Evolutionary conservation across 2,113 vertebrate species (phyloP), one percentile per base, ranked within the genome.

Genomic region (Lepus europaeus): DNA sequence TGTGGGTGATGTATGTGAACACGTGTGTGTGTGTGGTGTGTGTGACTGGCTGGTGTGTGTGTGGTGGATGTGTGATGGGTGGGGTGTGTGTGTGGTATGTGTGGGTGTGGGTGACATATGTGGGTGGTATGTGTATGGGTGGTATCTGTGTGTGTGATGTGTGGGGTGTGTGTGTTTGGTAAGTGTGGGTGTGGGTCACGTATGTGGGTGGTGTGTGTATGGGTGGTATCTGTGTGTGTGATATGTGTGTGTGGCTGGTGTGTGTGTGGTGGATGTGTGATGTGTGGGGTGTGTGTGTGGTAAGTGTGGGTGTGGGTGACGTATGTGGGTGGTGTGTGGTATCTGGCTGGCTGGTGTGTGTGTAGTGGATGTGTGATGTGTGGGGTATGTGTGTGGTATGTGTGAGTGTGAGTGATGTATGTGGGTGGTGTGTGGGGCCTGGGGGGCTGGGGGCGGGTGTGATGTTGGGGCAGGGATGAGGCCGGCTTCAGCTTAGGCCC

Each of bases 341-440:
- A 5, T 73, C 27, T 70, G 17, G 0, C 6, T 45, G 17, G 19
- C 13, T 76, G 39, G 25, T 12, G 6, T 14, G 56, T n/a, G 72
- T 49, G 36, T 31, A 14, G 25, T 22, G 27, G 49, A 25, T 45
- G 17, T 63, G 23, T 27, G 27, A 10, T 13, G 3, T 14, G 23
- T 53, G 0, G 14, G 23, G 6, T 31, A 9, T n/a, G 7, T 4
- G 27, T 17, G 13, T 4, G 3, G 19, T 49, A 22, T 16, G 59
- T 11, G 12, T 12, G n/a, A 2, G 16, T 29, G 17, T 31, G 17
- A 19, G n/a, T 27, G 68, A 8, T 68, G 63, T 3, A 29, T 23
- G 45, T 29, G 17, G 25, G 6, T 45, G 20, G 61, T 45, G 10
- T 5, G 33, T 6, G 17, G 27, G 31, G 19, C 68, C 25, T 2